Base-by-base conservation (phyloP, 2,888 invertebrate species). In the Drosophila seclusa region DNA sequence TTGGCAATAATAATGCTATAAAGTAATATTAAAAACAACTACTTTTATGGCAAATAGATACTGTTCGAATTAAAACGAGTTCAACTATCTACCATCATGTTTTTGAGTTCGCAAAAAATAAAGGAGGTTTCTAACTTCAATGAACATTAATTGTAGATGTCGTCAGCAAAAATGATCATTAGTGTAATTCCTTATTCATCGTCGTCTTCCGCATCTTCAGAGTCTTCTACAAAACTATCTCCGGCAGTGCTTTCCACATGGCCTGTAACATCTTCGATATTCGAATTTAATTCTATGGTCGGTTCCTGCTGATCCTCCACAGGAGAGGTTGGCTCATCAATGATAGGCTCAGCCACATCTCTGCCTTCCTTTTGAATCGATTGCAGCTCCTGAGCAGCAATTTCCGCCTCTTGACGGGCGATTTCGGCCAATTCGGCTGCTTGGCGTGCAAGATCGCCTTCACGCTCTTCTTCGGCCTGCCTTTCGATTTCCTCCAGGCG, bases 351-450 rank as follows among this genome's bases (percentile, higher is more conserved):
- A 4, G 55, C 78, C 78, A 88, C 86, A 52, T 84, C 85, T 59
- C 70, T 73, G 10, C 77, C 83, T 32, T 81, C 85, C 76, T 91
- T 88, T 70, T 92, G 92, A 50, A 91, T 82, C 4, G 85, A 89
- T 73, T 93, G 92, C n/a, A 95, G 92, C 87, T 95, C 95, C 82
- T 95, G 94, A 45, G 95, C 94, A n/a, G 94, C 94, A 13, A 94
- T 94, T 71, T 95, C 95, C 27, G 95, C 94, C 68, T 95, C 95
- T 92, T 95, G 95, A 76, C 95, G 94, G 7, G 95, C 95, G 49
- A 95, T 94, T 91, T 96, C 96, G 0, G 95, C 95, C 83, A 96
- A 92, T 92, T 96, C 96, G 54, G 95, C 95, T 75, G 96, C 96
- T 94, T 96, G 96, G 86, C 96, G 94, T 58, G 95, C 96, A 77